Evolutionary conservation across 2,113 vertebrate genomes (phyloP), one percentile per base, ranked within the genome.

Genomic region (Ctenomys sociabilis): DNA sequence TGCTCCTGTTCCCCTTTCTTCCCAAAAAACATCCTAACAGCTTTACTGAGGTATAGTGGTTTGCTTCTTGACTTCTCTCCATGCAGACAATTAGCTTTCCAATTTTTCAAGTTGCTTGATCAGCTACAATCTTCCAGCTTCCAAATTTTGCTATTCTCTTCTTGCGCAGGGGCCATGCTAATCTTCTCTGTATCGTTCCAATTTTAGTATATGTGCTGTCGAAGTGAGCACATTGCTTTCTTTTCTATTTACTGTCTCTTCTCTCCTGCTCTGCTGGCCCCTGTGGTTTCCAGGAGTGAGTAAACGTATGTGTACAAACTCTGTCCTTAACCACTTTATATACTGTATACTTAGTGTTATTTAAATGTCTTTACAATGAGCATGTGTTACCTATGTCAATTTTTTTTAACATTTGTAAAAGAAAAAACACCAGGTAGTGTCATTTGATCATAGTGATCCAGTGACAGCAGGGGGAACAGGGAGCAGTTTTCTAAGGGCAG

Each of bases 91-190:
- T 84, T 75, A 77, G 85, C 88, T 49, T 92, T 80, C 88, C 64
- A 82, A 54, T 70, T 96, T 95, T 35, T 40, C 9, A 66, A 90
- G 78, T 45, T 97, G 49, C 83, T 88, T 54, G 10, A 86, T 72
- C 78, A 85, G n/a, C 40, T 82, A 70, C 64, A 87, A 45, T 64
- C 84, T 82, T 93, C 64, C 30, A 82, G 52, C 54, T 80, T 87
- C 43, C 63, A 49, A 77, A 90, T 85, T 28, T 40, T 66, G 64
- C 73, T 80, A 63, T 66, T 94, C 57, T 88, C 64, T 92, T 88
- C 85, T 70, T 49, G 49, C 49, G 12, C 49, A 49, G 49, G 49
- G 49, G 49, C 49, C 49, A 49, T 49, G 49, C 49, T 49, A 49
- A 49, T 49, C 49, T 49, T 49, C 49, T 49, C 49, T 49, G 49